phyloP scores from a whole-genome alignment of 2,113 vertebrate species.

The Cololabis saira region DNA sequence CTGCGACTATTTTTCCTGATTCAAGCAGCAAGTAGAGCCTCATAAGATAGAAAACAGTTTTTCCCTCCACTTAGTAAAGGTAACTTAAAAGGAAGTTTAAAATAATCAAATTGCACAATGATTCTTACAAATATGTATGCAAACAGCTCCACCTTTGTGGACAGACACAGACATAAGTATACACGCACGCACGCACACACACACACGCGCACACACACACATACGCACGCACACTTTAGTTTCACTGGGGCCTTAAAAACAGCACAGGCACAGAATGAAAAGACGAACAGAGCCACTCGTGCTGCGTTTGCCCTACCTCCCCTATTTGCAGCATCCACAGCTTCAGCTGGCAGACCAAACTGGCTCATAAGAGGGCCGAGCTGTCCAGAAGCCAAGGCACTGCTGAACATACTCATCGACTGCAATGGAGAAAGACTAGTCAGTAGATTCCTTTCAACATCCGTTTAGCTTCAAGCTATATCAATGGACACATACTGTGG shows the following conservation, averaged over 20 bases:
- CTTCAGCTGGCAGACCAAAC: conserved; percentile 93
- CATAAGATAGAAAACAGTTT: too few species aligned
- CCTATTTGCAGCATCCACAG: conserved; percentile 95
- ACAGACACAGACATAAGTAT: too few species aligned
- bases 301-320: conserved; percentile 82
- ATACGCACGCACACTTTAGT: too few species aligned
- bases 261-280: not conserved
- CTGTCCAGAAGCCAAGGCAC: conserved; percentile 95
- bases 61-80: too few species aligned
- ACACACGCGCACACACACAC: too few species aligned
- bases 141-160: too few species aligned
- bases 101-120: too few species aligned
- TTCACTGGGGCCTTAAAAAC: not conserved
- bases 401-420: conserved; percentile 98
- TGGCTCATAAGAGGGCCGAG: conserved; percentile 97
- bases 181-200: too few species aligned
- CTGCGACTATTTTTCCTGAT: too few species aligned
- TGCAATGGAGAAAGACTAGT: conserved; percentile 50
- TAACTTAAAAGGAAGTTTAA: too few species aligned
- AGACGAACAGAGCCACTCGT: not conserved
- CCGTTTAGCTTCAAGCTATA: not conserved
- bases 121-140: too few species aligned
- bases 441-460: not conserved
- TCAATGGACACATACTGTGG: not conserved
- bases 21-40: too few species aligned